Evolutionary conservation across 2,797 vertebrate genomes (phyloP).

Genomic region (Pogoniulus pusillus): DNA sequence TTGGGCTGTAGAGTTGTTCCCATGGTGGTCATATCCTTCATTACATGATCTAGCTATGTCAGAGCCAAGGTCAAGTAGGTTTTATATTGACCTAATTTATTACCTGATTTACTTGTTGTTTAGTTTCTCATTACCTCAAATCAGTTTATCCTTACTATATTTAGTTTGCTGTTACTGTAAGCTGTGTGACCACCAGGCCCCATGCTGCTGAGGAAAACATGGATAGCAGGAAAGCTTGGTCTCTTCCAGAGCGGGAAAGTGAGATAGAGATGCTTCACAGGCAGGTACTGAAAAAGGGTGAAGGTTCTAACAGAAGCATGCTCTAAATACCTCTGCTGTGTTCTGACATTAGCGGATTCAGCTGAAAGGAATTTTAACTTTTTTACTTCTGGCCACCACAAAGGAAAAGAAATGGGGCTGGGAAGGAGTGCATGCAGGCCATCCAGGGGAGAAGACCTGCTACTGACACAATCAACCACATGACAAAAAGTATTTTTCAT

Average conservation of each 20-base stretch:
- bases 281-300: too few species aligned
- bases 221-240: accelerated
- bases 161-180: neutral
- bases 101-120: neutral
- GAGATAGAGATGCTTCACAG: neutral
- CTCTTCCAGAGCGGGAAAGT: neutral
- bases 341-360: neutral
- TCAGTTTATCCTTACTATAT: accelerated
- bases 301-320: neutral
- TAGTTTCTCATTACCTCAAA: neutral
- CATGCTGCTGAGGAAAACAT: accelerated
- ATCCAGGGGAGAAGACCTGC: neutral
- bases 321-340: neutral
- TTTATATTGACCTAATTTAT: neutral
- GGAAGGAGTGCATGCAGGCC: neutral
- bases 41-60: accelerated
- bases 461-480: neutral
- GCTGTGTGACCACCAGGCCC: too few species aligned
- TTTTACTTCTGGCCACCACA: neutral
- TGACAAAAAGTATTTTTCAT: neutral
- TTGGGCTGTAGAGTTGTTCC: neutral
- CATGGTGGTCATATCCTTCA: accelerated
- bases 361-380: neutral
- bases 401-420: neutral
- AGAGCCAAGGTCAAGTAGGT: too few species aligned